Conservation (phyloP, 2,113 vertebrate species). For the Zapornia atra region DNA sequence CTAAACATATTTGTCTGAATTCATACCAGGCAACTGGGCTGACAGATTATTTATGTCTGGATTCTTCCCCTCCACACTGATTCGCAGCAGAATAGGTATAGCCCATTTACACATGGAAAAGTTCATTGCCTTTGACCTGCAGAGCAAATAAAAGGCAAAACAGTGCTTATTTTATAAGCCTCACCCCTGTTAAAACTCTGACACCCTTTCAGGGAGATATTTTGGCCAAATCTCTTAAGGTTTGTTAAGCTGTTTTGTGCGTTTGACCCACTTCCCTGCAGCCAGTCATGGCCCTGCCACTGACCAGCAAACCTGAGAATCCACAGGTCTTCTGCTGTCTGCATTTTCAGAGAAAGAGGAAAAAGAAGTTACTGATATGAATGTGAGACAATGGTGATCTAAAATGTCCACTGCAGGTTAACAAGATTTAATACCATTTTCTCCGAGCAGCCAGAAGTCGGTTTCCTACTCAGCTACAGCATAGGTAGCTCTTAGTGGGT, state of each 20-base stretch:
- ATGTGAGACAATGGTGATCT: not conserved
- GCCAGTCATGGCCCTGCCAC: not conserved
- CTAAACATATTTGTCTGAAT: slow-evolving; percentile 52
- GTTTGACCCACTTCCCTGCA: not conserved
- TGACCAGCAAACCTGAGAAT: not conserved
- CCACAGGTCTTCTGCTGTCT: not conserved
- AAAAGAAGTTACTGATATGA: not conserved
- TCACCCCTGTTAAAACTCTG: not conserved
- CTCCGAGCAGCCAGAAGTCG: not conserved
- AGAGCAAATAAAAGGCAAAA: not conserved
- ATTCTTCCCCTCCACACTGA: not conserved
- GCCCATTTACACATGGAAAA: not conserved
- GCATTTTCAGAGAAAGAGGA: not conserved
- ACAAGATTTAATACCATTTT: not conserved
- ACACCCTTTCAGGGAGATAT: not conserved
- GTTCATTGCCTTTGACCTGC: not conserved
- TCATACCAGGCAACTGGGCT: slow-evolving; percentile 39
- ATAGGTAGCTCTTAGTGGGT: not conserved
- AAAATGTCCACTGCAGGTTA: not conserved
- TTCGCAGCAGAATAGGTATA: not conserved
- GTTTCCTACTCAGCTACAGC: not conserved
- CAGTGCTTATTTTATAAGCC: not conserved
- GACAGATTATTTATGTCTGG: slow-evolving; percentile 38
- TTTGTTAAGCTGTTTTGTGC: not conserved
- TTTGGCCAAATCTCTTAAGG: not conserved